Conservation (phyloP, 2,797 vertebrate species). For the Galaxias olidus region DNA sequence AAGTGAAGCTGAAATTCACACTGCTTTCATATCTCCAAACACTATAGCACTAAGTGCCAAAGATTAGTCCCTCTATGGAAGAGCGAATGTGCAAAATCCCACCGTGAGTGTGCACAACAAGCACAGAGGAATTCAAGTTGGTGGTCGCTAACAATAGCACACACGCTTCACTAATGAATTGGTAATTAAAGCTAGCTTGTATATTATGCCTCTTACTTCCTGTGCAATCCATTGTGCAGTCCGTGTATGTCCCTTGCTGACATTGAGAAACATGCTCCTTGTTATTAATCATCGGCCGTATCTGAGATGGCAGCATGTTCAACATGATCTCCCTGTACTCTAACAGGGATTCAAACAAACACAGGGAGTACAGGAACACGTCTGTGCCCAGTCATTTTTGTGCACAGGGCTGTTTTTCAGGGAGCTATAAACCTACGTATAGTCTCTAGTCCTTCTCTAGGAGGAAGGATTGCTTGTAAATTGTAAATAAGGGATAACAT, state of each 20-base stretch:
- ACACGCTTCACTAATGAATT: slow-evolving; percentile 24
- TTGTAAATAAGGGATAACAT: slow-evolving; percentile 54
- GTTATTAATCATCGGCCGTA: slow-evolving; percentile 42
- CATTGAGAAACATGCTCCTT: slow-evolving; percentile 33
- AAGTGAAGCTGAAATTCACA: slow-evolving; percentile 13
- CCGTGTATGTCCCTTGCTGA: slow-evolving; percentile 11
- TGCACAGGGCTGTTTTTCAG: slow-evolving; percentile 13
- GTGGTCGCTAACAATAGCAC: slow-evolving; percentile 13
- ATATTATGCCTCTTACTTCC: slow-evolving; percentile 14
- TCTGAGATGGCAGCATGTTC: slow-evolving; percentile 26
- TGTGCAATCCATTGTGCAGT: neutral
- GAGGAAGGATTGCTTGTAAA: slow-evolving; percentile 29
- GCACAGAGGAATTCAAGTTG: slow-evolving; percentile 10
- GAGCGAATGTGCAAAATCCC: slow-evolving; percentile 23
- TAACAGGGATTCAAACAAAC: slow-evolving; percentile 26
- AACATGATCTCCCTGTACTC: slow-evolving; percentile 27
- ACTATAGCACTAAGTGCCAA: slow-evolving; percentile 26
- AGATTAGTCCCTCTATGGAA: slow-evolving; percentile 22
- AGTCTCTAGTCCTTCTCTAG: slow-evolving; percentile 23
- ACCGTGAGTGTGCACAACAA: neutral
- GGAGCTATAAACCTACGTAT: slow-evolving; percentile 23
- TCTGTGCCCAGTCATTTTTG: slow-evolving; percentile 17
- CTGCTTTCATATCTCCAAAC: slow-evolving; percentile 25
- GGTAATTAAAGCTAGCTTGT: slow-evolving; percentile 24
- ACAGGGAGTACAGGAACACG: slow-evolving; percentile 39